These are phyloP conservation scores for Pterocles gutturalis DNA, from an alignment of 2,113 vertebrate species.

Conservation along the genomic window DNA sequence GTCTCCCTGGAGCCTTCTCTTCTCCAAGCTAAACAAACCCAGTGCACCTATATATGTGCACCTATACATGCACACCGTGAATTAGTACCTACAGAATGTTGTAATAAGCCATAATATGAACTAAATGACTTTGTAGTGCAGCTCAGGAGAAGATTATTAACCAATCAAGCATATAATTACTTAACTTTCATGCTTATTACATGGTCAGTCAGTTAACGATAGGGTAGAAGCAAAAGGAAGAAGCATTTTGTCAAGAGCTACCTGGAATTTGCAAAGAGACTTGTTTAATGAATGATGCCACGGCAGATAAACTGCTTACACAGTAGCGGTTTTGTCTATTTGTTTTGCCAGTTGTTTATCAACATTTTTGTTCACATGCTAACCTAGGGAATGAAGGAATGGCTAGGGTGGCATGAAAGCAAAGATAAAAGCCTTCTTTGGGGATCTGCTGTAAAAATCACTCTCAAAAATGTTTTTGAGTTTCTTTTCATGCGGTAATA, in stretches of 20 bases:
- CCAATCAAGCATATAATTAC: neutral
- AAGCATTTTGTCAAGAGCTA: neutral
- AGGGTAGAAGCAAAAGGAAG: neutral
- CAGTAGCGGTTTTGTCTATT: neutral
- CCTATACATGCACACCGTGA: neutral
- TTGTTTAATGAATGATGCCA: neutral
- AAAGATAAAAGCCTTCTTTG: neutral
- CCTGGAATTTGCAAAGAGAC: neutral
- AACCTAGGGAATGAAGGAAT: neutral
- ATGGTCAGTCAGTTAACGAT: neutral
- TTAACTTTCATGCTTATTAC: neutral
- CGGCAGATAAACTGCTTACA: neutral
- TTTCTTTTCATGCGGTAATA: neutral
- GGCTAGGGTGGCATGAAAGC: neutral
- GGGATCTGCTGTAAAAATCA: neutral
- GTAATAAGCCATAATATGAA: neutral
- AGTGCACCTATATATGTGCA: too few species aligned
- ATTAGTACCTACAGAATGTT: neutral
- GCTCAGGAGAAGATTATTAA: neutral
- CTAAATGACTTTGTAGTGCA: neutral
- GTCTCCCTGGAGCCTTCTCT: too few species aligned
- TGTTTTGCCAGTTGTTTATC: conserved; percentile 2
- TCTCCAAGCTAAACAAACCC: too few species aligned
- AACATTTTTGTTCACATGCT: neutral
- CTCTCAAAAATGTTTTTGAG: neutral